Conservation (phyloP, 2,888 invertebrate species). For the Oscheius sp. region DNA sequence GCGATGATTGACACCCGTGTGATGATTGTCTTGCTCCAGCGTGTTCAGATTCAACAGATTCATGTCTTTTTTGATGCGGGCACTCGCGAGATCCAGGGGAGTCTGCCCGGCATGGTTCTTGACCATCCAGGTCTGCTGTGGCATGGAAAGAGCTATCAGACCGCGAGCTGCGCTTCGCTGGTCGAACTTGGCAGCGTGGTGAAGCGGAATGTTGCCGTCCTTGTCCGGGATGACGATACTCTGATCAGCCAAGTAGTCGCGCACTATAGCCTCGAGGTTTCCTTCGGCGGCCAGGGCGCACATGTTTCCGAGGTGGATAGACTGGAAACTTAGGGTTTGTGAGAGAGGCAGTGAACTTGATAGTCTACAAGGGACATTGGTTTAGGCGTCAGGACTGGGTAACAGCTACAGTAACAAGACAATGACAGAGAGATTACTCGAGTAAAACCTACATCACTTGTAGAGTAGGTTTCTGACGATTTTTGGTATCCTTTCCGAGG, state of each 20-base stretch:
- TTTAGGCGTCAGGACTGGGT: too few species aligned
- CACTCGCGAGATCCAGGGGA: conserved; percentile 43
- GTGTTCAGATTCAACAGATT: conserved; percentile 32
- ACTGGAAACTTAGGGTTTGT: too few species aligned
- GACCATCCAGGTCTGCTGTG: conserved; percentile 26
- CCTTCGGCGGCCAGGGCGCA: neutral
- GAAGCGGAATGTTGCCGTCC: conserved; percentile 23
- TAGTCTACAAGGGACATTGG: too few species aligned
- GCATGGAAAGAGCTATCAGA: conserved; percentile 30
- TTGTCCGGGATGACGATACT: neutral
- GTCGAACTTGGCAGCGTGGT: conserved; percentile 25
- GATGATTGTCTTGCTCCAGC: conserved; percentile 27
- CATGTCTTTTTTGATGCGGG: conserved; percentile 45
- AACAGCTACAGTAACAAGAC: neutral
- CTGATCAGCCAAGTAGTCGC: neutral
- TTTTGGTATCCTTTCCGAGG: too few species aligned
- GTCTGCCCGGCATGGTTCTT: conserved; percentile 47
- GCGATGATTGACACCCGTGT: conserved; percentile 38
- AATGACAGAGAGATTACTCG: neutral
- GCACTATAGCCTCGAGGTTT: conserved; percentile 4
- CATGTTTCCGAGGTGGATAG: too few species aligned
- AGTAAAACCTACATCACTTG: conserved; percentile 13
- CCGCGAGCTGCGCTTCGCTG: conserved; percentile 27
- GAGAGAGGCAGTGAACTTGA: neutral
- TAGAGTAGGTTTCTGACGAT: neutral